phyloP scores from a whole-genome alignment of 1,140 invertebrate genomes.

The Phymastichus coffea region DNA sequence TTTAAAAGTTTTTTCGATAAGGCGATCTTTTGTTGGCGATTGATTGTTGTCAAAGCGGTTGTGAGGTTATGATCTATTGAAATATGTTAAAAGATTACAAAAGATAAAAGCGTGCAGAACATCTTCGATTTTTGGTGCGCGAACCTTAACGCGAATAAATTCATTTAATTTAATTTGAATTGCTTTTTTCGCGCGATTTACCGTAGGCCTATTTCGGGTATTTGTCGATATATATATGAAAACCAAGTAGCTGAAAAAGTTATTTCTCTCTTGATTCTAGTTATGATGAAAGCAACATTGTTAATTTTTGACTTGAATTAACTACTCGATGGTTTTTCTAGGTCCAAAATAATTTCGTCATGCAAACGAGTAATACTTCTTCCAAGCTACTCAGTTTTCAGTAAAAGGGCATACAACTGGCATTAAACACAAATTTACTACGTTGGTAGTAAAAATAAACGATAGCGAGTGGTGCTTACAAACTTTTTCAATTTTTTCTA shows the following conservation, averaged over 20 bases:
- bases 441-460: slow-evolving; percentile 3
- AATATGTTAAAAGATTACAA: slow-evolving; percentile 42
- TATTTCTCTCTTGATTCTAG: slow-evolving; percentile 30
- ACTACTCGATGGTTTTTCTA: no score
- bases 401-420: slow-evolving; percentile 50
- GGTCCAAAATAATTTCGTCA: no score
- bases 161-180: no score
- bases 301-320: no score
- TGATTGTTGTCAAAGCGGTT: slow-evolving; percentile 58
- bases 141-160: no score
- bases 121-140: background rate
- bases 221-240: background rate
- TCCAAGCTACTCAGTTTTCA: background rate
- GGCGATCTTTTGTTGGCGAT: slow-evolving; percentile 51
- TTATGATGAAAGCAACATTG: no score
- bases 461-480: slow-evolving; percentile 11
- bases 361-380: no score
- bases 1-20: slow-evolving; percentile 49
- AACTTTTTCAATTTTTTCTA: slow-evolving; percentile 20
- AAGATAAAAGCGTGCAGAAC: background rate
- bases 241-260: slow-evolving; percentile 1
- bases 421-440: slow-evolving; percentile 39
- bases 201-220: background rate
- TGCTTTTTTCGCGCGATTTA: slow-evolving; percentile 21
- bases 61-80: slow-evolving; percentile 54